Percentiles rank a stretch among this genome's conserved stretches.
These are phyloP conservation scores for Leptinotarsa juncta DNA, from an alignment of 2,888 invertebrate genomes.

Conservation along the genomic window DNA sequence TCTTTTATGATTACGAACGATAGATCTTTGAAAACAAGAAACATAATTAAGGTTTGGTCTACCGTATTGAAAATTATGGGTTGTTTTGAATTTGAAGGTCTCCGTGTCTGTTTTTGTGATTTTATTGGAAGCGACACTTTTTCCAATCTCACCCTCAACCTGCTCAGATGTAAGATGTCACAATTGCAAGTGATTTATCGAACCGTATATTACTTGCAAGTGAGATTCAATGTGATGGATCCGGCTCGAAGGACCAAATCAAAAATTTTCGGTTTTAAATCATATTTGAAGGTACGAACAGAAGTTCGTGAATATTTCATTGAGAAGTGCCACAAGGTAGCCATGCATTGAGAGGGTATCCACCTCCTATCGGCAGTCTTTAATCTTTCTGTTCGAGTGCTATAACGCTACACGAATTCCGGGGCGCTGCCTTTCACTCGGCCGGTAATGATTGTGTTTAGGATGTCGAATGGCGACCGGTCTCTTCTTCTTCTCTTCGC, in stretches of 20 bases:
- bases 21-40: no score
- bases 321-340: neutral
- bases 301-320: neutral
- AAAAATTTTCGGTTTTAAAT: neutral
- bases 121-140: no score
- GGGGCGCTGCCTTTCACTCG: slow-evolving; percentile 4
- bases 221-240: neutral
- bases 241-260: neutral
- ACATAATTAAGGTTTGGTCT: no score
- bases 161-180: no score
- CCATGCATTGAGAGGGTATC: slow-evolving; percentile 3
- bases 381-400: slow-evolving; percentile 16
- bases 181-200: neutral
- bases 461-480: slow-evolving; percentile 4
- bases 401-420: slow-evolving; percentile 27
- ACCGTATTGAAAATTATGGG: no score
- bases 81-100: no score
- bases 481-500: slow-evolving; percentile 13
- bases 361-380: slow-evolving; percentile 18
- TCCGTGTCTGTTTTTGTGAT: no score
- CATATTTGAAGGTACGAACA: no score
- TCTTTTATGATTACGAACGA: no score
- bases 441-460: slow-evolving; percentile 13
- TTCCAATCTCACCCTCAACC: no score
- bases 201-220: neutral